phyloP scores from a whole-genome alignment of 2,888 invertebrate species.

The Agrilus cyanescens region DNA sequence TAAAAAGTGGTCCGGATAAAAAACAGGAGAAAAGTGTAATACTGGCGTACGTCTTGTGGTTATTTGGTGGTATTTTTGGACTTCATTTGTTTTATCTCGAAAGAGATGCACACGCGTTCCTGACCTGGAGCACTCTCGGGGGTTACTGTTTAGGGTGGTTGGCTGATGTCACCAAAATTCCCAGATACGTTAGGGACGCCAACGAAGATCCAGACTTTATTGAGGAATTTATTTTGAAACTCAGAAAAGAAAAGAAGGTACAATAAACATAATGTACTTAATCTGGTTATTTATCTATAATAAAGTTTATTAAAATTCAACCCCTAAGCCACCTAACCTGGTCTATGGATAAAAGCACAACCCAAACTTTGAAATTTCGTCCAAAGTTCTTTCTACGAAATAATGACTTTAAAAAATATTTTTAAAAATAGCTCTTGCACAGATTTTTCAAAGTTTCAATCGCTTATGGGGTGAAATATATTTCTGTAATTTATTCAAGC shows the following conservation, averaged over 20 bases:
- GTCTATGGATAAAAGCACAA: too few species aligned
- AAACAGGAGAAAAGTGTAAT: conserved; percentile 44
- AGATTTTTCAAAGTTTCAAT: too few species aligned
- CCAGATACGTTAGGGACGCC: conserved; percentile 72
- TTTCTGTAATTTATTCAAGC: too few species aligned
- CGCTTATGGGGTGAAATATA: too few species aligned
- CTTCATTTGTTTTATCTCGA: conserved; percentile 84
- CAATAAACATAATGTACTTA: conserved; percentile 11
- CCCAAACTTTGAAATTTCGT: too few species aligned
- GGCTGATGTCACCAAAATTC: conserved; percentile 72
- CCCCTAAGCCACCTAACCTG: too few species aligned
- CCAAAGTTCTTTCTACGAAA: too few species aligned
- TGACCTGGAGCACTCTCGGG: conserved; percentile 79
- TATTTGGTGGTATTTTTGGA: conserved; percentile 79
- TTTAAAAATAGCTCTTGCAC: too few species aligned
- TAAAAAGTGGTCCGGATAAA: neutral
- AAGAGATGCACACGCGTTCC: conserved; percentile 79
- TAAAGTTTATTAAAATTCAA: too few species aligned
- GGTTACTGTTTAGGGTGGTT: conserved; percentile 85
- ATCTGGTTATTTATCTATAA: too few species aligned
- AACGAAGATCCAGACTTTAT: conserved; percentile 62
- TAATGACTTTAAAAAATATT: too few species aligned
- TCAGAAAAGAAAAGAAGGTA: conserved; percentile 55
- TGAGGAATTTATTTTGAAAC: conserved; percentile 48
- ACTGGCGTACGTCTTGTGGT: conserved; percentile 72